Percentiles rank a stretch among this genome's conserved stretches.
These are phyloP conservation scores for Nematopogon swammerdamellus DNA, from an alignment of 2,888 invertebrate species.

Conservation along the genomic window DNA sequence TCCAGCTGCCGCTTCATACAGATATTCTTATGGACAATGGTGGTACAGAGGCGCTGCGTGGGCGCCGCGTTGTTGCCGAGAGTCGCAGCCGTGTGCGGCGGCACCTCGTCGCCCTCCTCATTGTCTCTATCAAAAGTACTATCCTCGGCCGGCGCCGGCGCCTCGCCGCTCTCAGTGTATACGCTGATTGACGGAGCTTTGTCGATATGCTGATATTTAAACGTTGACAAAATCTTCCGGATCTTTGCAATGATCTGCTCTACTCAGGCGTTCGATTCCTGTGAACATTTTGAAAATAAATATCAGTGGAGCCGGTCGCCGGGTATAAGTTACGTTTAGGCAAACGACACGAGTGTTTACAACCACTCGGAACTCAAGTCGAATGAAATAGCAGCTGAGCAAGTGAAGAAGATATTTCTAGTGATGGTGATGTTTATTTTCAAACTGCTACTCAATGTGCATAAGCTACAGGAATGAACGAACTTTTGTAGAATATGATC, in stretches of 20 bases:
- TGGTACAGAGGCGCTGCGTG: slow-evolving; percentile 43
- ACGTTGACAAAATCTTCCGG: slow-evolving; percentile 74
- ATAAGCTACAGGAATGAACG: no score
- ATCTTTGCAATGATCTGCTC: slow-evolving; percentile 83
- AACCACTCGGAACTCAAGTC: background rate
- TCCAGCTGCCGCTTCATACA: slow-evolving; percentile 54
- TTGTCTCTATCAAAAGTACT: slow-evolving; percentile 39
- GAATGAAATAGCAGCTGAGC: background rate
- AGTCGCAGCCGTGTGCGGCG: slow-evolving; percentile 37
- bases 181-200: slow-evolving; percentile 48
- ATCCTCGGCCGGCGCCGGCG: slow-evolving; percentile 35
- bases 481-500: no score
- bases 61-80: slow-evolving; percentile 50
- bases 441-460: background rate
- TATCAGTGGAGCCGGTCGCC: slow-evolving; percentile 18
- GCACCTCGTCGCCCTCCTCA: slow-evolving; percentile 25
- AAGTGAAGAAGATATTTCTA: background rate
- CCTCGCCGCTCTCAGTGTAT: slow-evolving; percentile 37
- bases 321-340: no score
- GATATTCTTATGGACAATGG: slow-evolving; percentile 46
- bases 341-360: no score
- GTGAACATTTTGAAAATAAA: slow-evolving; percentile 48
- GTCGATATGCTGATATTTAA: slow-evolving; percentile 63
- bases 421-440: background rate
- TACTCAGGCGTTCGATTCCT: slow-evolving; percentile 89